Evolutionary conservation across 2,888 invertebrate genomes (phyloP).

Genomic region (Pseudoips prasinana): DNA sequence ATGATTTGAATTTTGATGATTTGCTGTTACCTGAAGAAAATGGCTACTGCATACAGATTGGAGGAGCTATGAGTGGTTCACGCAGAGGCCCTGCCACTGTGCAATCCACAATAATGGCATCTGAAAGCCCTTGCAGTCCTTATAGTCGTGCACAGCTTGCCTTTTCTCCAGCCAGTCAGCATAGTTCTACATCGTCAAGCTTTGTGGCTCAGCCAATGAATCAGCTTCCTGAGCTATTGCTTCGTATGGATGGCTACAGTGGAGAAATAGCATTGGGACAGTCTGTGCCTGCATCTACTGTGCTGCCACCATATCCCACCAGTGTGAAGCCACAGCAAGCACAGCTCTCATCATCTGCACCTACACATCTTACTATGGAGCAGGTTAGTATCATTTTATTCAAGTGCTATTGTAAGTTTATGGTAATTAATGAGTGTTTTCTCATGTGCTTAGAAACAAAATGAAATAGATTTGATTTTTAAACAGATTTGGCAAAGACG

Average conservation of each 20-base stretch:
- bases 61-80: slow-evolving; percentile 72
- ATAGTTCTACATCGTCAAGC: slow-evolving; percentile 79
- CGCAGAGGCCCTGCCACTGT: slow-evolving; percentile 44
- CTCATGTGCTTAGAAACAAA: too few relatives aligned
- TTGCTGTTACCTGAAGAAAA: slow-evolving; percentile 87
- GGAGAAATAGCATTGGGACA: slow-evolving; percentile 83
- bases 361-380: slow-evolving; percentile 91
- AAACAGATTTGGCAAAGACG: slow-evolving; percentile 90
- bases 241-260: slow-evolving; percentile 83
- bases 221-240: slow-evolving; percentile 84
- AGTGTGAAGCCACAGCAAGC: slow-evolving; percentile 74
- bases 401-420: too few relatives aligned
- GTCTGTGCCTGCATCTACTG: slow-evolving; percentile 83
- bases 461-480: too few relatives aligned
- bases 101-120: slow-evolving; percentile 46
- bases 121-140: slow-evolving; percentile 78
- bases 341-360: slow-evolving; percentile 92
- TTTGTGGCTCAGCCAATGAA: slow-evolving; percentile 66
- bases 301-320: slow-evolving; percentile 69
- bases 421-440: too few relatives aligned
- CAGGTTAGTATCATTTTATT: slow-evolving; percentile 57
- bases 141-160: slow-evolving; percentile 74
- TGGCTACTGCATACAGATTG: slow-evolving; percentile 78
- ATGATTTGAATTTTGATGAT: slow-evolving; percentile 94
- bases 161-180: slow-evolving; percentile 86